Percentiles rank a stretch among this genome's conserved stretches.
Conservation (phyloP, 1,140 invertebrate genomes). For the Octopus sinensis region DNA sequence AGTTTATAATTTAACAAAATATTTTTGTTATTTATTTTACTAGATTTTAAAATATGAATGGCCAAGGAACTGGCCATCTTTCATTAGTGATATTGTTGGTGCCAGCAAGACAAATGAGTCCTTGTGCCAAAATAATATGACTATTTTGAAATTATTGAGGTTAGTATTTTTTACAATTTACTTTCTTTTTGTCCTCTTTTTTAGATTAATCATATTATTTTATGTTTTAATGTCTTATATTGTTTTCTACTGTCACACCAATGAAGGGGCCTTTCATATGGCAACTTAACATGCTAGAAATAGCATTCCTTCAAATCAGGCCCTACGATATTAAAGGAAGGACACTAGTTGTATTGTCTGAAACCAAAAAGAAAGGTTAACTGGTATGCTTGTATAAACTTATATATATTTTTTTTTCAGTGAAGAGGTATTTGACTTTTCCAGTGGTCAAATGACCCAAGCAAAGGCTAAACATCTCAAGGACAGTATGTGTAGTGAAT, state of each 20-base stretch:
- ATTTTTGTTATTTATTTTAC: constrained; percentile 37
- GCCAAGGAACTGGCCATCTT: constrained; percentile 99
- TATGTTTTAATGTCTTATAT: constrained; percentile 19
- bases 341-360: too few relatives aligned
- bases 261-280: too few relatives aligned
- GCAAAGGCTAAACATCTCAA: constrained; percentile 98
- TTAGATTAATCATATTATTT: neutral
- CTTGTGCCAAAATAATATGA: constrained; percentile 99
- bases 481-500: constrained; percentile 99
- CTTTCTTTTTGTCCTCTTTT: neutral
- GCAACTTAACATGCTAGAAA: too few relatives aligned
- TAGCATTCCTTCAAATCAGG: too few relatives aligned
- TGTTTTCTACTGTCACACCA: constrained; percentile 21
- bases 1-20: neutral
- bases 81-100: constrained; percentile 98
- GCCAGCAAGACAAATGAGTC: constrained; percentile 98
- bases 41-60: constrained; percentile 98
- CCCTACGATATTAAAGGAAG: too few relatives aligned
- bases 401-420: constrained; percentile 55
- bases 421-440: constrained; percentile 99
- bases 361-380: too few relatives aligned
- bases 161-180: constrained; percentile 26
- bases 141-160: constrained; percentile 90
- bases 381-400: too few relatives aligned
- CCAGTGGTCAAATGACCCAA: constrained; percentile 94